Base-by-base conservation (phyloP, 37 sponge, comb jelly and placozoan species). In the Haliclona indistincta region DNA sequence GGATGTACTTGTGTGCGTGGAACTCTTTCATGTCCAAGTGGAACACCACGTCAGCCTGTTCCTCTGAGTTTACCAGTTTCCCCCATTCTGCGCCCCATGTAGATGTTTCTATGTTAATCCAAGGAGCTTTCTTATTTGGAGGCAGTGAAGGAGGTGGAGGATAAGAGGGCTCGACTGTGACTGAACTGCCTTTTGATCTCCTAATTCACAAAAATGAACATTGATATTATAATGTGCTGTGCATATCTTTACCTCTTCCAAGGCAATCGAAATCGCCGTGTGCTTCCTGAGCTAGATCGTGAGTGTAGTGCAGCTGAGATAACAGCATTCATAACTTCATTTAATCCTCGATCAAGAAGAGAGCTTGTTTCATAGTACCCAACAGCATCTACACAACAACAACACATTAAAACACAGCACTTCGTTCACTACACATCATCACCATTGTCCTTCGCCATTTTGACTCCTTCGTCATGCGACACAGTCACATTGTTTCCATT, bases 91-190 rank as follows among this genome's bases (percentile, higher is more conserved):
- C n/a, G 19, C 58, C 53, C 22, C 77, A 76, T 0, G 78, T 54
- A 0, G 91, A 78, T 11, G 88, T 62, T 13, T 78, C 67, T 63
- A 94, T 76, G 51, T 89, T 94, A 38, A 94, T 86, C 90, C 84
- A 86, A 25, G 95, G 95, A 47, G 95, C 91, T 28, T 79, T 70
- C 28, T 49, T 71, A 38, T 82, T 84, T 2, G 64, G 42, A 13
- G 95, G 91, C 45, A 95, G 61, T 37, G 74, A 75, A 23, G 95
- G 95, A 23, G 95, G 91, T 3, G 80, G 88, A 44, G 91, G 95
- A 39, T 86, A 66, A 20, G 41, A 45, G 3, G 88, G 68, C 42
- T 80, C 78, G 42, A 43, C 32, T 6, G 53, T 35, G 23, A 29
- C 11, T 5, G 22, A 10, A 10, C 38, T 25, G 30, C 22, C 38